Base-by-base conservation (phyloP, 1,140 invertebrate species). In the Drosophila cardini region DNA sequence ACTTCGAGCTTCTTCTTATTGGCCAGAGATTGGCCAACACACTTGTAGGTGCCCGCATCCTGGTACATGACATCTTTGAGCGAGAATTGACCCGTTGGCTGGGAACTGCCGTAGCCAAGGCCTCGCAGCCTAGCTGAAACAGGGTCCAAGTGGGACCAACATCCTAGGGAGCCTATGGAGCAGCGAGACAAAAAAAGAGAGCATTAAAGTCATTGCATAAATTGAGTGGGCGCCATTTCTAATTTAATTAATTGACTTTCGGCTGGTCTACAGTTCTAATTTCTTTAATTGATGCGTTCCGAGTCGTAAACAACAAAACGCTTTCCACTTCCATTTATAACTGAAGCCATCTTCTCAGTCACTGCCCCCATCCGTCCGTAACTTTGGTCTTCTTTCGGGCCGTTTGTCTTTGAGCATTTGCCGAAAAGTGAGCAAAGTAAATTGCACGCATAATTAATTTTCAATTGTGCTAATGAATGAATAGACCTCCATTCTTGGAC, bases 1-100 rank as follows among this genome's bases (percentile, higher is more conserved):
- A 93, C 91, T 76, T 94, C 93, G 8, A 93, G 76, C 72, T 93
- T 92, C 79, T 93, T 91, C 64, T 92, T 92, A 70, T 92, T 91
- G 64, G 94, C 94, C 50, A 93, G 92, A 69, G 94, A 94, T 32
- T 94, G 94, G 4, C 94, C 94, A 13, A 96, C 94, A 91, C 96
- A 96, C 78, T 95, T 93, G 91, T 96, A 96, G 79, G 95, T 95
- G 3, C 96, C 96, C 15, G 95, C 95, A 76, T 96, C 95, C 87
- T 96, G 96, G 86, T 96, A 96, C 30, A 96, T 92, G 18, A 96
- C 95, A 67, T 95, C 94, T 78, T 95, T 95, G 1, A 96, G 90
- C 26, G 93, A 92, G 48, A 95, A 93, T 18, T 93, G 93, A 32
- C 94, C 94, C 38, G 94, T 93, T 75, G 94, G 93, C 73, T 94